Evolutionary conservation across 2,113 vertebrate genomes (phyloP).

Genomic region (Empidonax traillii): DNA sequence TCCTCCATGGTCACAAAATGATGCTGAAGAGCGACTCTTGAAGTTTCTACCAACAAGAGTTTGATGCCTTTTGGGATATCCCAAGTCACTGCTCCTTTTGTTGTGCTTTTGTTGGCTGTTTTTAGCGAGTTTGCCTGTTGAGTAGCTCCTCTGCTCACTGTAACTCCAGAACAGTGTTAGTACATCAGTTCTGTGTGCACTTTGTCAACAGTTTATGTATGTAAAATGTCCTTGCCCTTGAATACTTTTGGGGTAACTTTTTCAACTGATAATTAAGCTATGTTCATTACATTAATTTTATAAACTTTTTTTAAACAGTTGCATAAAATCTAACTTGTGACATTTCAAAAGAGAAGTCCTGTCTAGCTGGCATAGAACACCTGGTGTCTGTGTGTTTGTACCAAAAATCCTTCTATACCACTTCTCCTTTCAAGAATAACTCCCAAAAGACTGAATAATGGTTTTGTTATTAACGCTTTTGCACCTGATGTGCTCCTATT

Average conservation of each 20-base stretch:
- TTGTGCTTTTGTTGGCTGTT: conserved; percentile 58
- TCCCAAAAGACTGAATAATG: conserved; percentile 58
- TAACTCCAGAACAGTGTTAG: conserved; percentile 6
- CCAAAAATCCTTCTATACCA: background rate
- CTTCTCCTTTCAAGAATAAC: background rate
- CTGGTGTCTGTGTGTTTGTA: background rate
- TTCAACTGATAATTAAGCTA: background rate
- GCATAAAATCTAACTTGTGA: background rate
- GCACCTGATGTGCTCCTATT: background rate
- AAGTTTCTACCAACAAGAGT: conserved; percentile 39
- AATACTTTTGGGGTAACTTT: background rate
- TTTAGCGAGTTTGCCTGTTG: conserved; percentile 15
- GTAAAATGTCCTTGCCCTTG: background rate
- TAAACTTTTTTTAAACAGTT: background rate
- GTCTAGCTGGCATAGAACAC: background rate
- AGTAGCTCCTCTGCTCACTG: conserved; percentile 5
- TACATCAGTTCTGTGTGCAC: background rate
- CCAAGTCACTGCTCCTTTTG: conserved; percentile 35
- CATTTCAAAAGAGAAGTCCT: background rate
- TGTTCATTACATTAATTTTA: background rate
- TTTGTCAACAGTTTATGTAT: background rate
- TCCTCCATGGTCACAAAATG: conserved; percentile 43
- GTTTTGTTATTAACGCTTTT: conserved; percentile 46
- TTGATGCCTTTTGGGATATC: conserved; percentile 46
- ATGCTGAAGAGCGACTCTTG: conserved; percentile 5